Evolutionary conservation across 2,113 vertebrate genomes (phyloP).

Genomic region (Gyps fulvus): DNA sequence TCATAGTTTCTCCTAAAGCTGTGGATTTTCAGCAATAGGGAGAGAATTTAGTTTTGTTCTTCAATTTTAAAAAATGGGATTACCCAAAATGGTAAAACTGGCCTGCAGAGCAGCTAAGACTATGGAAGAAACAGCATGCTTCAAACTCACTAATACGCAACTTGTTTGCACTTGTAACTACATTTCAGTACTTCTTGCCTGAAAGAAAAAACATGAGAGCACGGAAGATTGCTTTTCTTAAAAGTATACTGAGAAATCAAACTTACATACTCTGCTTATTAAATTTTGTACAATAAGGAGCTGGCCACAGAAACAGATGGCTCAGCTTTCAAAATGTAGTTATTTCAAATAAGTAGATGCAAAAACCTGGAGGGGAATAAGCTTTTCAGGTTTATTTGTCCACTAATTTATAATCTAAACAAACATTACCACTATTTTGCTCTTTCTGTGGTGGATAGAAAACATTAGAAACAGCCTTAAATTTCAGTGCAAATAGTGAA

Average conservation of each 20-base stretch:
- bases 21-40: not conserved
- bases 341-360: not conserved
- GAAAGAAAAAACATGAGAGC: not conserved
- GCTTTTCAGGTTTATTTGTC: not conserved
- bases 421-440: not conserved
- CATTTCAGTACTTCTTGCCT: not conserved
- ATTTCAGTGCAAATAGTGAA: not conserved
- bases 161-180: not conserved
- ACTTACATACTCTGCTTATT: not conserved
- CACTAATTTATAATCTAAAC: not conserved
- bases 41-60: not conserved
- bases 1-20: not conserved
- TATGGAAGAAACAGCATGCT: not conserved
- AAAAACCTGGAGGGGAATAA: not conserved
- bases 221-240: not conserved
- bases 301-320: not conserved
- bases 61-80: not conserved
- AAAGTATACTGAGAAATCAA: not conserved
- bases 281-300: not conserved
- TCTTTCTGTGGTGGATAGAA: not conserved
- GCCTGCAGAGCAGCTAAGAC: not conserved
- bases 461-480: not conserved
- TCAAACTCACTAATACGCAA: not conserved
- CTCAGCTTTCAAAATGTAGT: not conserved
- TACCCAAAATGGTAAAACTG: not conserved